Evolutionary conservation across 2,888 invertebrate species (phyloP).

Genomic region (Germaria angustata): DNA sequence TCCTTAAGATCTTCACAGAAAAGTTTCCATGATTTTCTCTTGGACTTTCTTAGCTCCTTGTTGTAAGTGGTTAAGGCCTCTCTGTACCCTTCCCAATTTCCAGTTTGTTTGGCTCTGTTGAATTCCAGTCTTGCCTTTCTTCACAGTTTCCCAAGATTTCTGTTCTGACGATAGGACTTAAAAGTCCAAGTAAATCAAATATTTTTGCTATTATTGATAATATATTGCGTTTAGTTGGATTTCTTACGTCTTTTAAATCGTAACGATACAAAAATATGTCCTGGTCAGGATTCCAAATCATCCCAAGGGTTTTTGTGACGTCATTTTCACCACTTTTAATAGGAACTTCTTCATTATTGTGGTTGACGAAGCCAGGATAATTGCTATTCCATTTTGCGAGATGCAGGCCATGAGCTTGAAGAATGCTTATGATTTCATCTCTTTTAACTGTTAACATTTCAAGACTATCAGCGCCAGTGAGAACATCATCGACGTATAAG

Average conservation of each 20-base stretch:
- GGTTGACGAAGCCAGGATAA: neutral
- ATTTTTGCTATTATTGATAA: conserved; percentile 32
- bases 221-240: conserved; percentile 18
- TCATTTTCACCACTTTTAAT: neutral
- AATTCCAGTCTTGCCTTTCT: too few species aligned
- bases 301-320: neutral
- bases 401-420: neutral
- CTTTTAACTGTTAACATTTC: too few species aligned
- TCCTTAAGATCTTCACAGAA: too few species aligned
- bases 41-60: too few species aligned
- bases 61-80: too few species aligned
- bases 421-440: neutral
- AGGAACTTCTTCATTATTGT: too few species aligned
- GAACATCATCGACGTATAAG: conserved; percentile 63
- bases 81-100: too few species aligned
- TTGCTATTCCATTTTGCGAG: conserved; percentile 34
- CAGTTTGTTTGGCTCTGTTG: too few species aligned
- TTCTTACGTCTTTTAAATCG: conserved; percentile 11
- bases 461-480: too few species aligned
- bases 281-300: neutral
- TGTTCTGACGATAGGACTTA: conserved; percentile 60
- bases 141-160: too few species aligned
- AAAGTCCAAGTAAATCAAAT: too few species aligned
- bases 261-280: neutral
- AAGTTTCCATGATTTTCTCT: too few species aligned